Evolutionary conservation across 2,888 invertebrate species (phyloP).

Genomic region (Caenorhabditis afra): DNA sequence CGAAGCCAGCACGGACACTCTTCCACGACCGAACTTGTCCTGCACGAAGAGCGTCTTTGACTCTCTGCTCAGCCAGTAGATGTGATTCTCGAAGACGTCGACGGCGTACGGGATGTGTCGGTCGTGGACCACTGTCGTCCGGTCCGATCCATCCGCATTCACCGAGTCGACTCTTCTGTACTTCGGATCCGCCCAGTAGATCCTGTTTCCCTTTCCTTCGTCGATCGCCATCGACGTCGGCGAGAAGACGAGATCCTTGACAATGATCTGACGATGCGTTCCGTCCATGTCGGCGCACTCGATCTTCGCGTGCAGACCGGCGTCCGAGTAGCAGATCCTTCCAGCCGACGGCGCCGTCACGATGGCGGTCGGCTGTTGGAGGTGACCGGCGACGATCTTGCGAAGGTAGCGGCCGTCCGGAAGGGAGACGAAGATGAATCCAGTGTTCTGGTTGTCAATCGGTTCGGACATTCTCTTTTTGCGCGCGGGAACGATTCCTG

Average conservation of each 20-base stretch:
- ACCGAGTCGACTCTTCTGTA: slow-evolving; percentile 90
- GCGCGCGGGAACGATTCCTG: slow-evolving; percentile 37
- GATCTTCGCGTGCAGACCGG: slow-evolving; percentile 92
- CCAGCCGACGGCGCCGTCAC: slow-evolving; percentile 83
- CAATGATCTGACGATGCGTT: slow-evolving; percentile 87
- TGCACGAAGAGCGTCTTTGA: slow-evolving; percentile 89
- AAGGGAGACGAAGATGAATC: slow-evolving; percentile 89
- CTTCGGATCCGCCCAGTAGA: slow-evolving; percentile 97
- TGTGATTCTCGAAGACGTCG: slow-evolving; percentile 93
- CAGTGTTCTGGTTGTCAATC: slow-evolving; percentile 80
- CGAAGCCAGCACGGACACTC: slow-evolving; percentile 88
- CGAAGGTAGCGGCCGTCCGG: slow-evolving; percentile 87
- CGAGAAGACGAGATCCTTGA: slow-evolving; percentile 89
- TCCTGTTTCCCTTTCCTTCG: slow-evolving; percentile 89
- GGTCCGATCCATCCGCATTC: slow-evolving; percentile 85
- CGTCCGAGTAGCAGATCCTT: slow-evolving; percentile 93
- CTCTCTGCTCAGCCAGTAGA: slow-evolving; percentile 94
- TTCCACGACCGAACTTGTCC: slow-evolving; percentile 96
- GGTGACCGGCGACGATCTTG: slow-evolving; percentile 84
- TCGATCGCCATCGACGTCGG: slow-evolving; percentile 94
- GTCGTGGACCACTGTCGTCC: slow-evolving; percentile 73
- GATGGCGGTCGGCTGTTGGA: slow-evolving; percentile 91
- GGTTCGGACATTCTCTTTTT: slow-evolving; percentile 77
- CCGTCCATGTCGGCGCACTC: slow-evolving; percentile 98
- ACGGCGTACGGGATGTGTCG: slow-evolving; percentile 81